Evolutionary conservation across 2,888 invertebrate species (phyloP).

Genomic region (Aphodius granarius): DNA sequence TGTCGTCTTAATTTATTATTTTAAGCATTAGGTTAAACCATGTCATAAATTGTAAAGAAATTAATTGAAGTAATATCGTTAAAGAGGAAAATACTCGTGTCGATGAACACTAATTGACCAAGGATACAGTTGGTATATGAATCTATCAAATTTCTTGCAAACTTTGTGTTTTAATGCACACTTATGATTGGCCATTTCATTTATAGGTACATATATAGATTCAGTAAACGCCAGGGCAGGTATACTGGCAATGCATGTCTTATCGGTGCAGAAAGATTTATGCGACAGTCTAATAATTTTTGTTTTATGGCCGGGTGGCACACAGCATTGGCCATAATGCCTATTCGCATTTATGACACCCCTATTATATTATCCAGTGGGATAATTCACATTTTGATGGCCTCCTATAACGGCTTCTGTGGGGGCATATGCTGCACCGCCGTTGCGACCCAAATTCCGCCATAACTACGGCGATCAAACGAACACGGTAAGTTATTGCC

Average conservation of each 20-base stretch:
- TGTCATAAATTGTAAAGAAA: no score
- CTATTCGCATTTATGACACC: not conserved
- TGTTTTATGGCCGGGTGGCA: not conserved
- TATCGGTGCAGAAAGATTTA: not conserved
- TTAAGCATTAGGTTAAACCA: no score
- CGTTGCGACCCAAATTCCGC: not conserved
- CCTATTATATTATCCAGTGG: not conserved
- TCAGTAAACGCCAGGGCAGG: no score
- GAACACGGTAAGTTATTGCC: conserved; percentile 14
- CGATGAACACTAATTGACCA: no score
- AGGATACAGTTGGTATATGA: no score
- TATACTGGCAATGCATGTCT: not conserved
- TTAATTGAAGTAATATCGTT: no score
- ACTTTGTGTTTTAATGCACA: no score
- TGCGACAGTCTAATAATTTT: not conserved
- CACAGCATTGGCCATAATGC: not conserved
- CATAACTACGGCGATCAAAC: conserved; percentile 12
- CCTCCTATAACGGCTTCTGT: not conserved
- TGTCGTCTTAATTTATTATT: no score
- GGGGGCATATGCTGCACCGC: not conserved
- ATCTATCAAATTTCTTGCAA: no score
- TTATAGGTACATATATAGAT: no score
- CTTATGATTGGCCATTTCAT: no score
- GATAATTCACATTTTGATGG: not conserved
- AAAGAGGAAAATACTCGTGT: no score